Conservation (phyloP, 2,888 invertebrate genomes). For the Ectemnius cavifrons region DNA sequence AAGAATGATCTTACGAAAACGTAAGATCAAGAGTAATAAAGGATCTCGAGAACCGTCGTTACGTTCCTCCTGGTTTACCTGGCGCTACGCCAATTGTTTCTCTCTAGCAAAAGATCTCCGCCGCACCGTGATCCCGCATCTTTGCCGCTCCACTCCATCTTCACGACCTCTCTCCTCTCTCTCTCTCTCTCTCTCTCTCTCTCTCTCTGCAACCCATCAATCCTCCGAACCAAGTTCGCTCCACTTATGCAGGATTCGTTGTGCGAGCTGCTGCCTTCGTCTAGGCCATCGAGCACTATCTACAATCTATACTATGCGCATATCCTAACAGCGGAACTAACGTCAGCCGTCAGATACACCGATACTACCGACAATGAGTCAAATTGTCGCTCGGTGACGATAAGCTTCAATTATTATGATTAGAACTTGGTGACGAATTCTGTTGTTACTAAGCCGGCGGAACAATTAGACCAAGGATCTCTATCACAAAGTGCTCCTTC, state of each 20-base stretch:
- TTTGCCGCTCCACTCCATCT: background rate
- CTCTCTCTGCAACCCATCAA: background rate
- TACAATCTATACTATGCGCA: too few species aligned
- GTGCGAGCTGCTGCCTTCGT: background rate
- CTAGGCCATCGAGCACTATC: background rate
- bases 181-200: background rate
- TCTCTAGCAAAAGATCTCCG: background rate
- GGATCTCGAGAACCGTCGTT: background rate
- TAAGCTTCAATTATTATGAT: too few species aligned
- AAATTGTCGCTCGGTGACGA: too few species aligned
- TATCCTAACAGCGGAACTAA: too few species aligned
- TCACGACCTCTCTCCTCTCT: background rate
- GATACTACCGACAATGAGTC: too few species aligned
- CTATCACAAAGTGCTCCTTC: too few species aligned
- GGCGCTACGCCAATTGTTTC: background rate
- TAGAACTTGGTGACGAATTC: too few species aligned
- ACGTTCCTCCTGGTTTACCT: background rate
- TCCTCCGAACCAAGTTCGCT: background rate
- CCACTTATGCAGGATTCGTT: background rate
- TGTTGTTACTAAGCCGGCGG: too few species aligned
- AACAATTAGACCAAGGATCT: too few species aligned
- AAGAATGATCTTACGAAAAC: background rate
- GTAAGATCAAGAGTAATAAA: background rate
- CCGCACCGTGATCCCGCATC: background rate
- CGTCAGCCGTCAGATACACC: too few species aligned